Base-by-base conservation (phyloP, 2,113 vertebrate species). In the Eptesicus fuscus region DNA sequence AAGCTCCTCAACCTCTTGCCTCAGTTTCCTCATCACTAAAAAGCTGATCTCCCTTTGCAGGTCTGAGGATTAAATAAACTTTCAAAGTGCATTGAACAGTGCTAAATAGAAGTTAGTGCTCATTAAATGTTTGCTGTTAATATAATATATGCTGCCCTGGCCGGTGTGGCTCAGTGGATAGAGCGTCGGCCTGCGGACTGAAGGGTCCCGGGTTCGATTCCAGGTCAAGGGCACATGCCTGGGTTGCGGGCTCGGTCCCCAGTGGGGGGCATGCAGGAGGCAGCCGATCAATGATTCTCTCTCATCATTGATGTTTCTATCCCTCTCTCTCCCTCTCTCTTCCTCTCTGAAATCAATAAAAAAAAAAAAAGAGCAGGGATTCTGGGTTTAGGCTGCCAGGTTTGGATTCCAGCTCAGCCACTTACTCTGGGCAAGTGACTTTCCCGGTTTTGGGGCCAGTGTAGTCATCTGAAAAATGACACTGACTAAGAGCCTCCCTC, bases 61-160 rank as follows among this genome's bases (percentile, higher is more conserved):
- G 11, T 20, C 16, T 53, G 12, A 84, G 63, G 32, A 61, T 35
- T 51, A 32, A 83, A 53, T 22, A 74, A 83, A 65, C 32, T 78
- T 79, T 32, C 11, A 11, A 80, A 59, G 69, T 78, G 23, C 73
- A 73, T 83, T 49, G 47, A 83, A 92, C 20, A 47, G 14, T 5
- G 49, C 40, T 61, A 40, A 63, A 40, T 25, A 80, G n/a, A 49
- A 30, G 30, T 23, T 40, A 42, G 79, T 76, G 49, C 61, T 70
- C 16, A 42, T 25, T 40, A 18, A 69, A 14, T 61, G 25, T n/a
- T 30, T 25, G 6, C 49, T 70, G 16, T 17, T 49, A 69, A 71
- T 42, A 71, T 6, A 7, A 40, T 7, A 18, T 5, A 2, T 9
- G 9, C 1, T n/a, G n/a, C n/a, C n/a, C n/a, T n/a, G n/a, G n/a